These are phyloP conservation scores for Agrilus mali DNA, from an alignment of 2,888 invertebrate genomes.

Conservation along the genomic window DNA sequence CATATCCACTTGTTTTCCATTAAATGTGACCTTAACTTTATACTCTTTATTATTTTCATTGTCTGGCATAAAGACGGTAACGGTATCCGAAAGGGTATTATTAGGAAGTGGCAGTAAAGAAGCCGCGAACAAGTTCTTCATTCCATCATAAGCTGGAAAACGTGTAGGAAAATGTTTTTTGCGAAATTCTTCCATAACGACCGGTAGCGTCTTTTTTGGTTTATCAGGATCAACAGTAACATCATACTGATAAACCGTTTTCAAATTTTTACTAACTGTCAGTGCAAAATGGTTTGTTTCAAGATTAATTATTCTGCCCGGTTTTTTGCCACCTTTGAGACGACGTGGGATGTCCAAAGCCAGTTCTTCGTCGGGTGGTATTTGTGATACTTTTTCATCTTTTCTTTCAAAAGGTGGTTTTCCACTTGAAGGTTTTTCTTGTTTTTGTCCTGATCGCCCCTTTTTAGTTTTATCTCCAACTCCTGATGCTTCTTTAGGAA, in stretches of 20 bases:
- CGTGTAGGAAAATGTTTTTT: constrained; percentile 30
- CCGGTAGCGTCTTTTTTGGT: constrained; percentile 49
- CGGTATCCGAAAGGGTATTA: constrained; percentile 23
- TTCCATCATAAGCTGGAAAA: constrained; percentile 61
- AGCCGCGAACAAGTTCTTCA: constrained; percentile 50
- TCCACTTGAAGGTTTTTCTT: too few species aligned
- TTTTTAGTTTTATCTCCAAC: too few species aligned
- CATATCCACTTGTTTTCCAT: constrained; percentile 42
- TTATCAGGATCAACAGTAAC: constrained; percentile 55
- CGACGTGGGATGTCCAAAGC: too few species aligned
- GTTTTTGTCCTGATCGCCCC: too few species aligned
- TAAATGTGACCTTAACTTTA: constrained; percentile 39
- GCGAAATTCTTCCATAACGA: constrained; percentile 24
- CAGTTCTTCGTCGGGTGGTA: too few species aligned
- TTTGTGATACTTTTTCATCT: too few species aligned
- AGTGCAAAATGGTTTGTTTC: constrained; percentile 53
- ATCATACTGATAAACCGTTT: constrained; percentile 64
- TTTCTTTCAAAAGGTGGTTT: too few species aligned
- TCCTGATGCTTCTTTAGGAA: too few species aligned
- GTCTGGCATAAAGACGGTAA: constrained; percentile 12
- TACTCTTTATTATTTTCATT: constrained; percentile 23
- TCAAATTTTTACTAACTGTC: constrained; percentile 29
- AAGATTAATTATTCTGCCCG: constrained; percentile 31
- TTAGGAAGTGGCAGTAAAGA: constrained; percentile 32
- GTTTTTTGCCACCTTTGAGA: constrained; percentile 20